Evolutionary conservation across 1,140 invertebrate genomes (phyloP), one percentile per base, ranked within the genome.

Genomic region (Amyelois transitella): DNA sequence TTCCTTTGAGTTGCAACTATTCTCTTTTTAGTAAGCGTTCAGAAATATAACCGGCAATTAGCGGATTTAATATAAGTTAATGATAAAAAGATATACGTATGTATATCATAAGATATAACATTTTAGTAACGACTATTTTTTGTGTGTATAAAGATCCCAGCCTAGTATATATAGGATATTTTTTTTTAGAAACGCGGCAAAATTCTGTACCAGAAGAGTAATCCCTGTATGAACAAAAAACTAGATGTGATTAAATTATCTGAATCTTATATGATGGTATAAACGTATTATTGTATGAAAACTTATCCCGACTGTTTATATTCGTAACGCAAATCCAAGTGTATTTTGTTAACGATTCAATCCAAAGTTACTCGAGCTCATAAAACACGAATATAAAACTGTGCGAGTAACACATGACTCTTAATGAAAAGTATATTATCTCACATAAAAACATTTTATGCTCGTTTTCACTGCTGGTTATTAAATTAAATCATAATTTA

Each of bases 401-500:
- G 66, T 58, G 55, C 59, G 66, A 63, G 69, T 64, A 75, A 81
- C 75, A 72, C 71, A 74, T 72, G 74, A 77, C 69, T 75, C 71
- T 77, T 76, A 81, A 79, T 81, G 68, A 81, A 77, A 82, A 81
- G 72, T 79, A 81, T 81, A 83, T 78, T 83, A 81, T 81, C 68
- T 71, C 69, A 55, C 77, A 77, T 84, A 83, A 86, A 84, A 86
- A 80, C 74, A 75, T 76, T 82, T 86, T 78, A 82, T 62, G 73
- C 64, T 71, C 72, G 69, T 80, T 75, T 75, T 75, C 71, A 77
- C 62, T 66, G 70, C 48, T 55, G 68, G 72, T 84, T 87, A 84
- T 84, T 84, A 84, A 87, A 87, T 84, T 84, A 84, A 81, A 80
- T 83, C 73, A 83, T 81, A 84, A 86, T 86, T 86, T 85, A 83